phyloP scores from a whole-genome alignment of 2,113 vertebrate genomes.

The Plecotus auritus region DNA sequence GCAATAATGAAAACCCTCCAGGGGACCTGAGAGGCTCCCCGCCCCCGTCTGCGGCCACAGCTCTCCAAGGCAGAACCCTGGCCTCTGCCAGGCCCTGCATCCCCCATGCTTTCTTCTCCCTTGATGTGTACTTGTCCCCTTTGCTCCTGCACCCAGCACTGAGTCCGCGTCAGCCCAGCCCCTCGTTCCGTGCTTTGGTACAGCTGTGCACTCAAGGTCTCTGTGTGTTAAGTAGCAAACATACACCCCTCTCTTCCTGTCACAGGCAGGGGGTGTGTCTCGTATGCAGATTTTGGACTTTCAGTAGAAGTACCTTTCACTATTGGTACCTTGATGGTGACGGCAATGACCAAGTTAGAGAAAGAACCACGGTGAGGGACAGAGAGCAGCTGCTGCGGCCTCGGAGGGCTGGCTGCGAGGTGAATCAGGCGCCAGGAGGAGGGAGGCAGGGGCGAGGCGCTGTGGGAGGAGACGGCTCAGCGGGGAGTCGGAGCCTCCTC shows the following conservation, averaged over 20 bases:
- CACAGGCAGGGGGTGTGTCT: too few relatives aligned
- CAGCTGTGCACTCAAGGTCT: too few relatives aligned
- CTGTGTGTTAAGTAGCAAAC: background rate
- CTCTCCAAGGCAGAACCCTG: background rate
- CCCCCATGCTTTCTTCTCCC: background rate
- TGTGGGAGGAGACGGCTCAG: fast-evolving
- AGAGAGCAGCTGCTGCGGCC: background rate
- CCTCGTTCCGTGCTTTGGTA: background rate
- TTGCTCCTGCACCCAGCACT: background rate
- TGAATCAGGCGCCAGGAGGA: background rate
- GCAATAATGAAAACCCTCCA: background rate
- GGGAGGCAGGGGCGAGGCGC: fast-evolving
- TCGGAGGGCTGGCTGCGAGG: too few relatives aligned
- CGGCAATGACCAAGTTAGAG: background rate
- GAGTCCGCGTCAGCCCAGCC: background rate
- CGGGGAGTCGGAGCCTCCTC: background rate
- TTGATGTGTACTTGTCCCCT: background rate
- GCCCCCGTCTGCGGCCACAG: background rate
- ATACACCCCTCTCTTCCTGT: too few relatives aligned
- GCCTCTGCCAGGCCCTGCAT: fast-evolving
- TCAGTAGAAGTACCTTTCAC: background rate
- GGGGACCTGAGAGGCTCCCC: background rate
- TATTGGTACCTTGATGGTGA: background rate
- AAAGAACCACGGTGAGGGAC: fast-evolving
- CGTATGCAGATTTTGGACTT: background rate